Evolutionary conservation across 2,113 vertebrate species (phyloP), one percentile per base, ranked within the genome.

Genomic region (Pitta sordida): DNA sequence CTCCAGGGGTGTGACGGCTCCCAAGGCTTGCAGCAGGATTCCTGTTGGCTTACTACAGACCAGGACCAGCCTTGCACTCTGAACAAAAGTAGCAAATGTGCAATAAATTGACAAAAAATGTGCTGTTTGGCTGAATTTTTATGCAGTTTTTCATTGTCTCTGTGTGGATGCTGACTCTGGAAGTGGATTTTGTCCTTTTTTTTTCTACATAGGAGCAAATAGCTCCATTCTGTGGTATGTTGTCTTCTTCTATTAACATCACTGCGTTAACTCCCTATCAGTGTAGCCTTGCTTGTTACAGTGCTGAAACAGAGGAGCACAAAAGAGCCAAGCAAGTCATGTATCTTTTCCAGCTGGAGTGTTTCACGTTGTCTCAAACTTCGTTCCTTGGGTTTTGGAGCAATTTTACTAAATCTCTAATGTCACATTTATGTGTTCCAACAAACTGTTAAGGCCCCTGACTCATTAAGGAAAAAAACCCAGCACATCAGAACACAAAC

Each of bases 331-430:
- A 75, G 64, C 23, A 48, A 68, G 68, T 39, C 3, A 0, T 76
- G 10, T 90, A 69, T 91, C 69, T 84, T 78, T 83, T 95, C 85
- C 88, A 96, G 64, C 86, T 92, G 86, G 84, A 95, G 20, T 51
- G 74, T 89, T 90, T 95, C 89, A 82, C 17, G 0, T 73, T 60
- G 52, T 80, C 65, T 95, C 76, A 93, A 91, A 82, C 65, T 18
- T 76, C 41, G 32, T 88, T 90, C 73, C 88, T 63, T 65, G n/a
- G 73, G 82, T 79, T 82, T 92, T 86, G 77, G 91, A 96, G 78
- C 37, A 36, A 51, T 83, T 84, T 89, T 74, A 36, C 29, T 85
- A 39, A 85, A 67, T 65, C 65, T 73, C 64, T 58, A 48, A 83
- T 86, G 86, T 87, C 81, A 86, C 59, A 52, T 86, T 86, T 71